Evolutionary conservation across 2,888 invertebrate species (phyloP).

Genomic region (Dysmachus trigonus): DNA sequence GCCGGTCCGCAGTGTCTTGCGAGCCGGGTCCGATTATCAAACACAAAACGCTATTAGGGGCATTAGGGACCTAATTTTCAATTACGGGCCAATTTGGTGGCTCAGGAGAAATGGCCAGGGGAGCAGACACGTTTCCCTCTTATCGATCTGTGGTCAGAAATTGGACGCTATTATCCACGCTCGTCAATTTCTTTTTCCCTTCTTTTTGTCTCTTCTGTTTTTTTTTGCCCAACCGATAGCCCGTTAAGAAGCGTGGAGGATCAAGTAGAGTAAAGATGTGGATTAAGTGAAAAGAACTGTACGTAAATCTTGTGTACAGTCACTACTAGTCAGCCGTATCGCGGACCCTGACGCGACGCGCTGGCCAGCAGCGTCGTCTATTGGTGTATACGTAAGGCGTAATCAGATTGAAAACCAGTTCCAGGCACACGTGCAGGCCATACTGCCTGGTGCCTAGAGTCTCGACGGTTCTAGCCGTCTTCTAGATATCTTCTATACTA

Average conservation of each 20-base stretch:
- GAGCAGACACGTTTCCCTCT: conserved; percentile 5
- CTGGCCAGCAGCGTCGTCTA: conserved; percentile 6
- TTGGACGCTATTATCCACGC: conserved; percentile 37
- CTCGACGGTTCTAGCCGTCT: not conserved
- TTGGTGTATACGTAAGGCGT: conserved; percentile 28
- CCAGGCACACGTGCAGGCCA: conserved; percentile 33
- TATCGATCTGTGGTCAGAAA: conserved; percentile 39
- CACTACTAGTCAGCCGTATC: not conserved
- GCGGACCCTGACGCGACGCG: not conserved
- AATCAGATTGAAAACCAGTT: conserved; percentile 43
- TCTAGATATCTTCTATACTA: conserved; percentile 11
- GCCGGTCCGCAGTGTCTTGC: not conserved
- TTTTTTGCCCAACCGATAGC: not conserved
- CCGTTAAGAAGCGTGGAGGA: conserved; percentile 44
- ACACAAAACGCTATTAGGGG: conserved; percentile 40
- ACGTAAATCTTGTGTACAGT: conserved; percentile 31
- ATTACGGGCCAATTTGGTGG: conserved; percentile 40
- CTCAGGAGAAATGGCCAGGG: conserved; percentile 2
- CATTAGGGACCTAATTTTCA: conserved; percentile 43
- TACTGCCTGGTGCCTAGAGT: not conserved
- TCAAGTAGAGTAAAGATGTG: conserved; percentile 32
- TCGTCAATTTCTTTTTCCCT: conserved; percentile 14
- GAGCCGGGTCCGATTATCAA: conserved; percentile 35
- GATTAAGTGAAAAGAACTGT: conserved; percentile 43
- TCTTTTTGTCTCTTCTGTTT: no score